Conservation (phyloP, 2,888 invertebrate genomes). For the Copidosoma aretas region DNA sequence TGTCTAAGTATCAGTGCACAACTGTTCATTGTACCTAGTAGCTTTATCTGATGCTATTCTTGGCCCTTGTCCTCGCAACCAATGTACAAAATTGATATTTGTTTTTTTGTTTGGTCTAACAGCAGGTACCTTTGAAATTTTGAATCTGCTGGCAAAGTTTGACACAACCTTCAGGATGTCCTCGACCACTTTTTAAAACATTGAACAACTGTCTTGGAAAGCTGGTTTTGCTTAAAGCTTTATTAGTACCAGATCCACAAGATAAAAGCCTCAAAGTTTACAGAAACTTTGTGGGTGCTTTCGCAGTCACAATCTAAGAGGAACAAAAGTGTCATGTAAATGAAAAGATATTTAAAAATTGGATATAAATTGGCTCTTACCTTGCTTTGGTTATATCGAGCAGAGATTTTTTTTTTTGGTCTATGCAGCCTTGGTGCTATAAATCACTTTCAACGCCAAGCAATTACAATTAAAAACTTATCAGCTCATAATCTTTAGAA, state of each 20-base stretch:
- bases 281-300: conserved; percentile 56
- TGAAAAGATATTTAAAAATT: too few relatives aligned
- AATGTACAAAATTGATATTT: too few relatives aligned
- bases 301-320: conserved; percentile 46
- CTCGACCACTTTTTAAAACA: conserved; percentile 77
- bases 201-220: conserved; percentile 74
- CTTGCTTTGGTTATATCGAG: conserved; percentile 59
- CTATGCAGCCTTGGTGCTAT: conserved; percentile 61
- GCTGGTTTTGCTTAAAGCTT: conserved; percentile 62
- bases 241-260: conserved; percentile 50
- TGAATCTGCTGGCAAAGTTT: conserved; percentile 79
- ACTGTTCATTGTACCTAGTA: too few relatives aligned
- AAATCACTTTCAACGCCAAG: too few relatives aligned
- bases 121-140: conserved; percentile 78
- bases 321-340: background rate
- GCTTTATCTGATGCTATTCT: too few relatives aligned
- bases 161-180: conserved; percentile 73
- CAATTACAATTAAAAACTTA: too few relatives aligned
- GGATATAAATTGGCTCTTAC: conserved; percentile 43
- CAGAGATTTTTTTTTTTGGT: conserved; percentile 60
- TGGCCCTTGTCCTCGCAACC: too few relatives aligned
- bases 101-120: conserved; percentile 85
- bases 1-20: too few relatives aligned
- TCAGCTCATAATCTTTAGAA: too few relatives aligned
- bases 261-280: conserved; percentile 53